Base-by-base conservation (phyloP, 2,797 vertebrate genomes). In the Dallia pectoralis region DNA sequence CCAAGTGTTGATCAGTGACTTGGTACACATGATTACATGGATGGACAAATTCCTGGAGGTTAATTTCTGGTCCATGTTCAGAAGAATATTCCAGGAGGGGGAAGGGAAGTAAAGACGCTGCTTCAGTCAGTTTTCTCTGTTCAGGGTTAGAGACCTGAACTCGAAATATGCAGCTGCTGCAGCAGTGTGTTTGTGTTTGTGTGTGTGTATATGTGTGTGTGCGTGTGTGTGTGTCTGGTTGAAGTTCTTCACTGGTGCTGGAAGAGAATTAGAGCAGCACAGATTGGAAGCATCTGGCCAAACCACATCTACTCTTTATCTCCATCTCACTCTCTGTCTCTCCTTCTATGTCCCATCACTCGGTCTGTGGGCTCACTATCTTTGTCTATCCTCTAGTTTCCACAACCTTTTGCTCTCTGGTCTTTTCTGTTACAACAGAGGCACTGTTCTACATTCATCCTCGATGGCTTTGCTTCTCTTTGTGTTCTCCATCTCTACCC, bases 361-460 rank as follows among this genome's bases (percentile, higher is more conserved):
- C 33, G 3, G 33, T 36, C 33, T 36, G 33, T 36, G 33, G 3
- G 33, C 33, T 36, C 33, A 3, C 33, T 3, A 36, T 36, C 33
- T 7, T 7, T 36, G 33, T 36, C 33, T 3, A 36, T 36, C 33
- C 33, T n/a, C n/a, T 36, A 36, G 3, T 7, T 3, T 36, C 33
- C 33, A 36, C 33, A 36, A 36, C 33, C 3, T 81, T 77, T 69
- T n/a, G n/a, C 73, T 79, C 81, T 82, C 79, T 81, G 70, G 88
- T 86, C 83, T 44, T 44, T 47, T 62, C 69, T 67, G 56, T 78
- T 84, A 86, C 72, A 81, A 87, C 81, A 3, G 84, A 83, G 86
- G 79, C 79, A 16, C 49, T 65, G 74, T 51, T 71, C 79, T 77
- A 70, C 66, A 81, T 82, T 86, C 85, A 71, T 75, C 74, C 85